A percentile compares a stretch with the other conserved stretches of the same genome.
Evolutionary conservation across 2,797 vertebrate species (phyloP).

Genomic region (Cygnus olor): DNA sequence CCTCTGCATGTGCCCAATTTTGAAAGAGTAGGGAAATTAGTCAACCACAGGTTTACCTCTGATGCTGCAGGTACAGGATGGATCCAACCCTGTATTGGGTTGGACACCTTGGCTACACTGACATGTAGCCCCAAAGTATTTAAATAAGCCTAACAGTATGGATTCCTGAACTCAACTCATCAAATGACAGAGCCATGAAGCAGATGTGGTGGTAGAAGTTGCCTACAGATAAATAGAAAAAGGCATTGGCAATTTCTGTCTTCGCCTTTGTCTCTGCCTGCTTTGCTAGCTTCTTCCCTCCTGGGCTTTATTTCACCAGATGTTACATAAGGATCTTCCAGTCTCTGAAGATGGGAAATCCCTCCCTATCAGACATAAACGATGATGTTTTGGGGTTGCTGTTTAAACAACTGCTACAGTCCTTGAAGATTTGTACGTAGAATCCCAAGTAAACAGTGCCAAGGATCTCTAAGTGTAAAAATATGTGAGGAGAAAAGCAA

Average conservation of each 20-base stretch:
- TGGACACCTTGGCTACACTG: too few species aligned
- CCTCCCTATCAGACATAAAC: not conserved
- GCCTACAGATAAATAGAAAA: not conserved
- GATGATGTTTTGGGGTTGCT: not conserved
- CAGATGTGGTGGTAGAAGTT: not conserved
- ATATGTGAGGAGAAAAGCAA: conserved; percentile 1
- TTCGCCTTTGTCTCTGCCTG: not conserved
- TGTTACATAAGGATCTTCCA: not conserved
- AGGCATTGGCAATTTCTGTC: not conserved
- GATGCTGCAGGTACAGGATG: not conserved
- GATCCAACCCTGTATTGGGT: not conserved
- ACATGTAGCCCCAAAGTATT: not conserved
- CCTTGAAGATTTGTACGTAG: not conserved
- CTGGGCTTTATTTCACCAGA: not conserved
- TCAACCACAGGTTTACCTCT: not conserved
- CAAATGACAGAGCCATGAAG: not conserved
- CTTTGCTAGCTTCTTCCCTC: not conserved
- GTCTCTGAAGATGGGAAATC: not conserved
- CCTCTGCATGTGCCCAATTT: not conserved
- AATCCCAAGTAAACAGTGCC: not conserved
- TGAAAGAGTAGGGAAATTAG: not conserved
- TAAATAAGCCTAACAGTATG: not conserved
- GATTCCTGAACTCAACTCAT: not conserved
- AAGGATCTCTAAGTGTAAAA: not conserved
- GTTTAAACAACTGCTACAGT: not conserved